Conservation (phyloP, 2,797 vertebrate genomes). For the Buphagus erythrorhynchus region DNA sequence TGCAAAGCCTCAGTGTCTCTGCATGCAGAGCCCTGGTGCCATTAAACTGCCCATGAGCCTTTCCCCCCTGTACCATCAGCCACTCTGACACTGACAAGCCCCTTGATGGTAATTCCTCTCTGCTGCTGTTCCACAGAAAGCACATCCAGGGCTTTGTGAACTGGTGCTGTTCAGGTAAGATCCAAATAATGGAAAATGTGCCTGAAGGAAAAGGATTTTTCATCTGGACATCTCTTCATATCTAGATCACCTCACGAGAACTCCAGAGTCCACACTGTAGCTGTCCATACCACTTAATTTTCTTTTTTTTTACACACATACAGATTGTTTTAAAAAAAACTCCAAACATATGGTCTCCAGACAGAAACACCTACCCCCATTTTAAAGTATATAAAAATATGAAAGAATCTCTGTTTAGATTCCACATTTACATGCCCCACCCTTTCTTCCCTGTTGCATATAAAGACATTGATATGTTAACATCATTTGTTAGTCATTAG, state of each 20-base stretch:
- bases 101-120: not conserved
- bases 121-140: not conserved
- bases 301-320: not conserved
- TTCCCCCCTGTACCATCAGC: not conserved
- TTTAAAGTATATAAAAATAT: not conserved
- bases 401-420: not conserved
- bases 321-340: not conserved
- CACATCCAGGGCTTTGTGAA: not conserved
- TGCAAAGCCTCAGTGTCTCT: not conserved
- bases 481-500: slow-evolving; percentile 20
- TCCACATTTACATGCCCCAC: not conserved
- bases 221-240: not conserved
- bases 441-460: not conserved
- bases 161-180: not conserved
- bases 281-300: not conserved
- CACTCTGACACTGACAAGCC: not conserved
- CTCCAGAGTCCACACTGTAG: not conserved
- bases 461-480: not conserved
- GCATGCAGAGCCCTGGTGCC: not conserved
- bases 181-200: not conserved
- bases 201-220: not conserved
- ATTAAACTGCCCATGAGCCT: not conserved
- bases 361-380: slow-evolving; percentile 22
- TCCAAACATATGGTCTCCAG: slow-evolving; percentile 41
- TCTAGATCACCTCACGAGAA: not conserved